Evolutionary conservation across 1,140 invertebrate species (phyloP).

Genomic region (Euschistus heros): DNA sequence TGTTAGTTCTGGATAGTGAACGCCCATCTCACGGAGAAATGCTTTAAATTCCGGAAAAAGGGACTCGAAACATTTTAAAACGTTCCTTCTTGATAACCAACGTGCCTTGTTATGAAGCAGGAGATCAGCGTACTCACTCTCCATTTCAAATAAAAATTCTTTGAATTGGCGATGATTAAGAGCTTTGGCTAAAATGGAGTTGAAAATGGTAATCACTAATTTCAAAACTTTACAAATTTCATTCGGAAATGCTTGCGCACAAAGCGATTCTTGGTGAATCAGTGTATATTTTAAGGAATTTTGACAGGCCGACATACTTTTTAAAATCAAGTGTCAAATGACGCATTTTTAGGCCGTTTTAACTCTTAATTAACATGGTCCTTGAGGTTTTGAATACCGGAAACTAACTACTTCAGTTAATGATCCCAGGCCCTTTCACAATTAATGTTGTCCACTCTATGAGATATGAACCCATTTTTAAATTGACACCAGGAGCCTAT

Average conservation of each 20-base stretch:
- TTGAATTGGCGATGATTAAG: too few species aligned
- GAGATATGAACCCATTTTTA: too few species aligned
- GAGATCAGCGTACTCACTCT: slow-evolving; percentile 31
- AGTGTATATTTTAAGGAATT: slow-evolving; percentile 32
- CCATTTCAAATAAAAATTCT: too few species aligned
- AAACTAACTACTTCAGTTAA: too few species aligned
- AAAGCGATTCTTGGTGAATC: slow-evolving; percentile 32
- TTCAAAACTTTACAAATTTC: slow-evolving; percentile 31
- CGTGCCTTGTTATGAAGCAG: slow-evolving; percentile 32
- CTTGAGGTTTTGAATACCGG: too few species aligned
- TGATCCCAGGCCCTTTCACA: too few species aligned
- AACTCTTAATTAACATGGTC: too few species aligned
- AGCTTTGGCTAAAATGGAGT: too few species aligned
- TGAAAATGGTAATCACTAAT: slow-evolving; percentile 31
- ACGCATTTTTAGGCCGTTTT: too few species aligned
- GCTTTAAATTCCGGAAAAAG: slow-evolving; percentile 30
- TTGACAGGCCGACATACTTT: slow-evolving; percentile 29
- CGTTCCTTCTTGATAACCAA: slow-evolving; percentile 30
- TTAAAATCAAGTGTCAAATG: too few species aligned
- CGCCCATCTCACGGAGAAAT: slow-evolving; percentile 32
- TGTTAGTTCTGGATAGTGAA: slow-evolving; percentile 32
- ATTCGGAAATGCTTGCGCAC: slow-evolving; percentile 32
- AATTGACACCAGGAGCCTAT: too few species aligned
- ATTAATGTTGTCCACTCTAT: too few species aligned
- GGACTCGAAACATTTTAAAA: slow-evolving; percentile 30